Evolutionary conservation across 1,140 invertebrate genomes (phyloP), one percentile per base, ranked within the genome.

Genomic region (Lethrus apterus): DNA sequence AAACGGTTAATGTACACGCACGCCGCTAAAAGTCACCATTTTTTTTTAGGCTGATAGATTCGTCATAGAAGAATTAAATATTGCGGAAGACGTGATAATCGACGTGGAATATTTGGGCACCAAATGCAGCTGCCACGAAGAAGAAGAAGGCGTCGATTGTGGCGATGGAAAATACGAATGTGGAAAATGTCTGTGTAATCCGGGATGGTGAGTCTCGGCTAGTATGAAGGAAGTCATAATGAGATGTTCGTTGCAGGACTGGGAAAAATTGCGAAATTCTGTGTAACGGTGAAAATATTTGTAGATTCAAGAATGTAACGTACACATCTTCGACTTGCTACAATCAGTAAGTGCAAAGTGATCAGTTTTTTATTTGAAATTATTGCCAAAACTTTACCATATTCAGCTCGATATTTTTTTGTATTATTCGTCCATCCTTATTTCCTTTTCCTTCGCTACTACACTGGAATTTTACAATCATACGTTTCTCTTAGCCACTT

Each of bases 141-240:
- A 64, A 13, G 5, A 1, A 11, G 0, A 8, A 8, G 3, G 1
- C 2, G 1, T 10, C 20, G 29, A 11, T 9, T 41, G 38, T 18
- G 24, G 8, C 11, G 68, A 79, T 53, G 73, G 76, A 2, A 67
- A 68, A 18, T 53, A 72, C 9, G 57, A 70, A 13, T 81, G 78
- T 48, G 77, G 76, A 33, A 70, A 71, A 43, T 80, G 77, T 46
- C 56, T 63, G 19, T 81, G 78, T 46, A 64, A 74, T 46, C 60
- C 67, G 43, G 74, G 73, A 58, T 80, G 77, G 77, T 76, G 58
- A 64, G 35, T 32, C 35, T 42, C 5, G 15, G 20, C 4, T 45
- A 15, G 24, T 30, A 2, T 9, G 7, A 13, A 23, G 23, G 11
- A 33, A 15, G 17, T 44, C 14, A 33, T 17, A 33, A 15, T 23